Conservation (phyloP, 2,888 invertebrate genomes). For the Oscheius myriophilus region DNA sequence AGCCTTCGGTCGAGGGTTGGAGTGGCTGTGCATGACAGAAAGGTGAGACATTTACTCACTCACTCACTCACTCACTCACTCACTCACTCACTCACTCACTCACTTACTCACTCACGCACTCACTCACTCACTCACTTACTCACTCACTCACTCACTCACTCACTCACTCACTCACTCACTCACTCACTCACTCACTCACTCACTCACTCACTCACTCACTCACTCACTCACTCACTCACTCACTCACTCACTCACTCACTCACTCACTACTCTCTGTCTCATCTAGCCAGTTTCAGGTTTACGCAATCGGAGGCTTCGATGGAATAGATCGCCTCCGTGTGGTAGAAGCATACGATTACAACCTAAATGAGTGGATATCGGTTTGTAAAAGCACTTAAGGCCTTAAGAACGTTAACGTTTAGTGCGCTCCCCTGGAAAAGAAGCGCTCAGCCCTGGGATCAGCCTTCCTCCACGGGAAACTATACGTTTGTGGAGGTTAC, state of each 20-base stretch:
- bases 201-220: neutral
- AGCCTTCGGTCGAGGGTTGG: slow-evolving; percentile 84
- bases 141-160: neutral
- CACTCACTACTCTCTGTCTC: neutral
- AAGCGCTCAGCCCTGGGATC: slow-evolving; percentile 63
- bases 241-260: neutral
- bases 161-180: neutral
- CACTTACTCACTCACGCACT: neutral
- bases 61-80: neutral
- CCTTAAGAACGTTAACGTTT: slow-evolving; percentile 15
- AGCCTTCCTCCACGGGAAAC: slow-evolving; percentile 37
- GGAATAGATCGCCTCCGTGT: slow-evolving; percentile 84
- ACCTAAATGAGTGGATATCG: slow-evolving; percentile 80
- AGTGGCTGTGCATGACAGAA: slow-evolving; percentile 83
- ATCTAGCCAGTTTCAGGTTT: slow-evolving; percentile 73
- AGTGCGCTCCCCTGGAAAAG: slow-evolving; percentile 54
- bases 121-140: neutral
- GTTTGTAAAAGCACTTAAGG: slow-evolving; percentile 72
- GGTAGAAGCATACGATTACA: slow-evolving; percentile 85
- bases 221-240: neutral
- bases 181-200: neutral
- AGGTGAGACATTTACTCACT: slow-evolving; percentile 20
- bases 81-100: neutral
- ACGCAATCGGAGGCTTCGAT: slow-evolving; percentile 85
- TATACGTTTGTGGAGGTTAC: slow-evolving; percentile 68